Percentiles rank a stretch among this genome's conserved stretches.
Evolutionary conservation across 2,888 invertebrate genomes (phyloP).

Genomic region (Fragum sueziense): DNA sequence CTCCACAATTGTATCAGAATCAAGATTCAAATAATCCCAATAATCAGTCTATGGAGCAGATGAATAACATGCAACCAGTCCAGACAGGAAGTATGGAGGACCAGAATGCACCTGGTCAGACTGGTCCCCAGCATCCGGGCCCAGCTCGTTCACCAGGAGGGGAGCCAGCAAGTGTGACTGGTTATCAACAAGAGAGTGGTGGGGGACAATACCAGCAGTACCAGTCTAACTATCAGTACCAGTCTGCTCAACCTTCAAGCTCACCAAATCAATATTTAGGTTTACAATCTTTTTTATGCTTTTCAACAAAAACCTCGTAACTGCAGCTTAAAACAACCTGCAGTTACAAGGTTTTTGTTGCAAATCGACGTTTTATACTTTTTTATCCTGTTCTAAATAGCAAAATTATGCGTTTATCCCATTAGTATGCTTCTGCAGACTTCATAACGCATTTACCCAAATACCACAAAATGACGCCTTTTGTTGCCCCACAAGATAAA

Average conservation of each 20-base stretch:
- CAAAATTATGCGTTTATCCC: too few species aligned
- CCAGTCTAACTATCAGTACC: slow-evolving; percentile 16
- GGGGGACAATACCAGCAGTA: slow-evolving; percentile 2
- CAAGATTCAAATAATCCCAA: slow-evolving; percentile 23
- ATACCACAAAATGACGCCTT: too few species aligned
- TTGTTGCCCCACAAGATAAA: too few species aligned
- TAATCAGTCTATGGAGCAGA: slow-evolving; percentile 3
- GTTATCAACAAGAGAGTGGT: slow-evolving; percentile 25
- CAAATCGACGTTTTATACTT: too few species aligned
- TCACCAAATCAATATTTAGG: too few species aligned
- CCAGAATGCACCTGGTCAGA: background rate
- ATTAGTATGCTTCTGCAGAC: too few species aligned
- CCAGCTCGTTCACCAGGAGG: background rate
- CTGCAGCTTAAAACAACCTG: too few species aligned
- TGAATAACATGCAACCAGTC: background rate
- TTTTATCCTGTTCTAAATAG: too few species aligned
- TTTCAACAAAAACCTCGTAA: too few species aligned
- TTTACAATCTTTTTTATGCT: too few species aligned
- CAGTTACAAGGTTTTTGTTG: too few species aligned
- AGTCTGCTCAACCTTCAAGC: slow-evolving; percentile 15
- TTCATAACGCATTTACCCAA: too few species aligned
- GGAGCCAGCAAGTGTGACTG: slow-evolving; percentile 7
- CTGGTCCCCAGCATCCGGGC: slow-evolving; percentile 20
- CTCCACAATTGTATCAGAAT: slow-evolving; percentile 63
- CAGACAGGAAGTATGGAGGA: background rate